phyloP scores from a whole-genome alignment of 2,888 invertebrate genomes.

The Tricholauxania praeusta region DNA sequence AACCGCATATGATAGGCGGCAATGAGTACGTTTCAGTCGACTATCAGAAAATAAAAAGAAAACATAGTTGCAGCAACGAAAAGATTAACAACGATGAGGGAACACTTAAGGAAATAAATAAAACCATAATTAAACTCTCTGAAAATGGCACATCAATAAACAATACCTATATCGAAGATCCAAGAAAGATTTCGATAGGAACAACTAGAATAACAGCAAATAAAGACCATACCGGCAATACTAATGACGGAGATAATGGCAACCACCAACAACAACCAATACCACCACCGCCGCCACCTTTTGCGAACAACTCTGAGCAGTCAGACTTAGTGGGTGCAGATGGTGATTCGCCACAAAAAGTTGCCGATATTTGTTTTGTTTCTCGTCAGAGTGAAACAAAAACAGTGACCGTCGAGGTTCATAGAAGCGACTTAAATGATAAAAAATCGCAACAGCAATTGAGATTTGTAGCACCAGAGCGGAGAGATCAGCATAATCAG shows the following conservation, averaged over 20 bases:
- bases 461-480: background rate
- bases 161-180: conserved; percentile 69
- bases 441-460: conserved; percentile 22
- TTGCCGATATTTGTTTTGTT: conserved; percentile 67
- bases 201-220: conserved; percentile 39
- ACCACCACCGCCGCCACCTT: conserved; percentile 45
- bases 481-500: conserved; percentile 14
- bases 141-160: conserved; percentile 80
- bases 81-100: conserved; percentile 32
- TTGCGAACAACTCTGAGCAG: conserved; percentile 8
- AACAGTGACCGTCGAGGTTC: conserved; percentile 83
- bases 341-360: conserved; percentile 47
- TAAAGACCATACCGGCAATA: conserved; percentile 38
- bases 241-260: background rate
- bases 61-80: conserved; percentile 33
- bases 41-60: conserved; percentile 65
- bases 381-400: conserved; percentile 71
- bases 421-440: conserved; percentile 68
- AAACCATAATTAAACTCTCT: conserved; percentile 79
- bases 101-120: conserved; percentile 69
- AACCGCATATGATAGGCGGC: conserved; percentile 57
- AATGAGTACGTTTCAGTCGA: conserved; percentile 35
- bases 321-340: background rate
- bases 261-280: conserved; percentile 31
- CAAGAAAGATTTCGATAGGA: background rate